Percentiles rank a stretch among this genome's conserved stretches.
These are phyloP conservation scores for Drosophila neonasuta DNA, from an alignment of 2,888 invertebrate genomes.

Conservation along the genomic window DNA sequence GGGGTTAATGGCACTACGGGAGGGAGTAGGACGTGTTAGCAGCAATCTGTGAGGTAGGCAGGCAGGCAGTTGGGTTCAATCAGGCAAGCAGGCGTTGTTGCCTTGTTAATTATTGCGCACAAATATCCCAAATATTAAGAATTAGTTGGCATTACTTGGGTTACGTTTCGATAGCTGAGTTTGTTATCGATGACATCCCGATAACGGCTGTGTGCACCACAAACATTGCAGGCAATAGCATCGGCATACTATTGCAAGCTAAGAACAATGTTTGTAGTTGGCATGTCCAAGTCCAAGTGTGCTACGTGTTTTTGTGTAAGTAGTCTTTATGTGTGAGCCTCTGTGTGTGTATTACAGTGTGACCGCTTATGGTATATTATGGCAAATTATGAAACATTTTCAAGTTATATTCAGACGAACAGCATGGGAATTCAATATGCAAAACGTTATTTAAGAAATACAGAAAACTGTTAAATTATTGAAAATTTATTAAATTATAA, in stretches of 20 bases:
- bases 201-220: background rate
- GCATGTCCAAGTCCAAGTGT: slow-evolving; percentile 8
- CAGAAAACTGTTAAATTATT: too few species aligned
- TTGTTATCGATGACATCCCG: slow-evolving; percentile 3
- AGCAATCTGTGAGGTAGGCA: slow-evolving; percentile 14
- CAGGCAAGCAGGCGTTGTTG: slow-evolving; percentile 33
- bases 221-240: slow-evolving; percentile 14
- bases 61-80: slow-evolving; percentile 23
- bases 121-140: slow-evolving; percentile 8
- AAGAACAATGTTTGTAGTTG: slow-evolving; percentile 17
- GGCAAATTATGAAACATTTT: too few species aligned
- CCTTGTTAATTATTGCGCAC: slow-evolving; percentile 30
- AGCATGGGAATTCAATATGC: too few species aligned
- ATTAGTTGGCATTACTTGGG: slow-evolving; percentile 41
- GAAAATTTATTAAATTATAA: too few species aligned
- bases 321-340: background rate
- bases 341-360: slow-evolving; percentile 1
- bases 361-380: background rate
- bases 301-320: background rate
- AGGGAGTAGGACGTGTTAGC: slow-evolving; percentile 34
- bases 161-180: slow-evolving; percentile 12
- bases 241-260: slow-evolving; percentile 2
- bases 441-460: too few species aligned
- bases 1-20: slow-evolving; percentile 57
- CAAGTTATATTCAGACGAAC: too few species aligned